Conservation (phyloP, 1,140 invertebrate species). For the Drosophila auraria region DNA sequence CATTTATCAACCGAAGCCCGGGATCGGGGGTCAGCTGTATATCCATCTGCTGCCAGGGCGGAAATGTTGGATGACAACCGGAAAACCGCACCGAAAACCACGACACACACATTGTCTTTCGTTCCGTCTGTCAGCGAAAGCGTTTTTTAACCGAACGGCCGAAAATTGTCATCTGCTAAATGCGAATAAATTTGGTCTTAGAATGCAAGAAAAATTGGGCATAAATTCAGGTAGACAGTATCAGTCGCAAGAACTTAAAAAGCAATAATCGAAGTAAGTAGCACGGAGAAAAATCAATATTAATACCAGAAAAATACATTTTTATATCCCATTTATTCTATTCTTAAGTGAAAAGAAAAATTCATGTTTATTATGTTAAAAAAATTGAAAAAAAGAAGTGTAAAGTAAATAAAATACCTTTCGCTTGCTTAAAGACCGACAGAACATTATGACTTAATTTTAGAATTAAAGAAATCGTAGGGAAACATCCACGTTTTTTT, state of each 20-base stretch:
- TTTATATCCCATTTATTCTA: background rate
- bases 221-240: constrained; percentile 31
- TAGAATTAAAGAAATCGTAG: background rate
- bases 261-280: constrained; percentile 7
- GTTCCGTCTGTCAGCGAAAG: constrained; percentile 34
- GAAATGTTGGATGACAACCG: constrained; percentile 27
- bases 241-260: constrained; percentile 19
- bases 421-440: too few relatives aligned
- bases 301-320: background rate
- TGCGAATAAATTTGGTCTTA: constrained; percentile 47
- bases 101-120: constrained; percentile 16
- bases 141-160: constrained; percentile 31
- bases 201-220: constrained; percentile 19
- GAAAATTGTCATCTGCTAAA: constrained; percentile 28
- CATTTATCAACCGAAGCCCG: constrained; percentile 39
- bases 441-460: background rate
- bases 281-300: background rate
- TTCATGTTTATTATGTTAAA: too few relatives aligned
- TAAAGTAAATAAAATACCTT: too few relatives aligned
- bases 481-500: background rate
- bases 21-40: constrained; percentile 16
- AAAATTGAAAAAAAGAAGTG: too few relatives aligned
- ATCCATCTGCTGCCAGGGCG: constrained; percentile 27
- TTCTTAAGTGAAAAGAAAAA: too few relatives aligned
- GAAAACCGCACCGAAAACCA: constrained; percentile 36